These are phyloP conservation scores for Bimastos eiseni DNA, from an alignment of 2,888 invertebrate genomes.

Conservation along the genomic window DNA sequence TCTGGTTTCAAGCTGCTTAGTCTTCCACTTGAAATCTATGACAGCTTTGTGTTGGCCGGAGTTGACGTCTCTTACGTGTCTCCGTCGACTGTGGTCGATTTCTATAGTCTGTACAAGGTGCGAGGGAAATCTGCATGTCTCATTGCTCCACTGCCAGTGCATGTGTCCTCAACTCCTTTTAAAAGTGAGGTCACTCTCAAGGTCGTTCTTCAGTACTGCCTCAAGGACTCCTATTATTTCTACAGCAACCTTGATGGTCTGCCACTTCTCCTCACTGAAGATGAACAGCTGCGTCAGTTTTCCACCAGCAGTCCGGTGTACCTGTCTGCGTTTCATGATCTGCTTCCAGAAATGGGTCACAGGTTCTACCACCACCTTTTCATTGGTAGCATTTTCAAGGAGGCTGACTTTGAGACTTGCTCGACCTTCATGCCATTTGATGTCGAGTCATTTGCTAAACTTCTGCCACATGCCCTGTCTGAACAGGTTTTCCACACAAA, in stretches of 20 bases:
- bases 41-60: slow-evolving; percentile 35
- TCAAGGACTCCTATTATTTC: slow-evolving; percentile 37
- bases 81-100: slow-evolving; percentile 42
- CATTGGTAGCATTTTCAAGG: slow-evolving; percentile 34
- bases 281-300: slow-evolving; percentile 43
- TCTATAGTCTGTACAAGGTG: slow-evolving; percentile 39
- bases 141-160: slow-evolving; percentile 38
- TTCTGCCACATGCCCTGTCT: slow-evolving; percentile 38
- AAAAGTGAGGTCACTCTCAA: slow-evolving; percentile 34
- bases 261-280: slow-evolving; percentile 44
- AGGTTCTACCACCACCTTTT: slow-evolving; percentile 43
- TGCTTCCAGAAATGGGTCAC: slow-evolving; percentile 42
- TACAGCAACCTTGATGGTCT: slow-evolving; percentile 38
- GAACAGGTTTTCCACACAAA: slow-evolving; percentile 26
- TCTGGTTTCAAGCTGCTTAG: slow-evolving; percentile 43
- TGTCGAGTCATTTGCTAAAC: slow-evolving; percentile 39
- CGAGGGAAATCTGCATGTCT: slow-evolving; percentile 30
- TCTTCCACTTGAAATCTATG: slow-evolving; percentile 40
- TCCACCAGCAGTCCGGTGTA: slow-evolving; percentile 41
- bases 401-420: slow-evolving; percentile 27
- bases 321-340: slow-evolving; percentile 40
- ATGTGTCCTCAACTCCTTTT: slow-evolving; percentile 41
- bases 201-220: slow-evolving; percentile 42
- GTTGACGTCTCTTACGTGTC: slow-evolving; percentile 42
- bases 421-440: slow-evolving; percentile 41